Conservation (phyloP, 2,888 invertebrate genomes). For the Theretra japonica region DNA sequence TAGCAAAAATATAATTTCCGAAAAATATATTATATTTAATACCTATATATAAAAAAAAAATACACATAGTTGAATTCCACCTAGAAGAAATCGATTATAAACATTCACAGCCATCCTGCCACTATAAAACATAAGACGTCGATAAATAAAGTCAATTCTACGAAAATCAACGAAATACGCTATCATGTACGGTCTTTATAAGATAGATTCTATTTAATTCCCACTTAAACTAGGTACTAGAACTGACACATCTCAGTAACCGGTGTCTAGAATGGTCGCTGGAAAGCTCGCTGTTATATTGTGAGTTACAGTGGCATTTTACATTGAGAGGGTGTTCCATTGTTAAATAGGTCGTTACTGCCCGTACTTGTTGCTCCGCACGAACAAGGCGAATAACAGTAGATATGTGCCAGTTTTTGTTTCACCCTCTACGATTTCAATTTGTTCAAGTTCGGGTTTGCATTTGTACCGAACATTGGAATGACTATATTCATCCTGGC, state of each 20-base stretch:
- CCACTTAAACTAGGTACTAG: neutral
- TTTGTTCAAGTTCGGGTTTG: neutral
- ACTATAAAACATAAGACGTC: neutral
- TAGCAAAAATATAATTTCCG: no score
- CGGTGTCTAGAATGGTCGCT: neutral
- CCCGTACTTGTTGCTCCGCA: constrained; percentile 28
- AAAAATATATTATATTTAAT: no score
- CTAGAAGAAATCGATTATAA: no score
- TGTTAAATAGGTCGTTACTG: constrained; percentile 48
- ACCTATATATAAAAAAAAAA: no score
- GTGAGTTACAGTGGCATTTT: constrained; percentile 39
- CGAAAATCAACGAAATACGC: no score
- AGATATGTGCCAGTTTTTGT: neutral
- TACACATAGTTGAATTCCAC: no score
- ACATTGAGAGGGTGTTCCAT: constrained; percentile 51
- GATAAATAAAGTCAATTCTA: neutral
- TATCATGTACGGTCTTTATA: neutral
- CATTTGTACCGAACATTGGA: neutral
- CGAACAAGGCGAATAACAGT: neutral
- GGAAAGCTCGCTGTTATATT: neutral
- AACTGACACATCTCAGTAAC: neutral
- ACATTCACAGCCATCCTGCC: no score
- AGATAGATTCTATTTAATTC: neutral
- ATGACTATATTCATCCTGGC: no score
- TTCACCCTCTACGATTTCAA: neutral